These are phyloP conservation scores for Salvator merianae DNA, from an alignment of 2,113 vertebrate species.

Conservation along the genomic window DNA sequence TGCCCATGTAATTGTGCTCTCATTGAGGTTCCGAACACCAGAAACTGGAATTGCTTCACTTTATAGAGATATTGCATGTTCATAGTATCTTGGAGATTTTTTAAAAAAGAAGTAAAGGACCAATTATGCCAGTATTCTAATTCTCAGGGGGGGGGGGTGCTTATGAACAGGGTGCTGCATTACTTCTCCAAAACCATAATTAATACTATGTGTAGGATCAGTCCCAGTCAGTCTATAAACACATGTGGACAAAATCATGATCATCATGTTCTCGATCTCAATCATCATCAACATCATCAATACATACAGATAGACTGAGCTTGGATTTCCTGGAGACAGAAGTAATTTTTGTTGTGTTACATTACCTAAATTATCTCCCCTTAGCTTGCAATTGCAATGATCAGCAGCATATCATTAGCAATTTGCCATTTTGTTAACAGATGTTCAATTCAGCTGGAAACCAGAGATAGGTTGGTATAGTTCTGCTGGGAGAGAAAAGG, in stretches of 20 bases:
- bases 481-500: neutral
- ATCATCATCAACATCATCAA: neutral
- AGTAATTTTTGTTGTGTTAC: conserved; percentile 29
- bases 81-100: too few species aligned
- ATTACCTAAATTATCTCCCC: neutral
- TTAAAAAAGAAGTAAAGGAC: too few species aligned
- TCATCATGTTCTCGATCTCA: too few species aligned
- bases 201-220: too few species aligned
- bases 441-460: conserved; percentile 30
- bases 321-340: conserved; percentile 12
- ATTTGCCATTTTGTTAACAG: conserved; percentile 61
- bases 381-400: conserved; percentile 47
- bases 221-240: conserved; percentile 20
- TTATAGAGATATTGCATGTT: too few species aligned
- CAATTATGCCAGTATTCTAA: too few species aligned
- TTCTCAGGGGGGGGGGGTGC: too few species aligned
- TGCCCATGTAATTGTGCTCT: too few species aligned
- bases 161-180: too few species aligned
- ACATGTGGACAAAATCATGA: conserved; percentile 13
- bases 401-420: conserved; percentile 41
- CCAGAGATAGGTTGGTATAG: conserved; percentile 45
- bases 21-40: too few species aligned
- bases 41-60: too few species aligned
- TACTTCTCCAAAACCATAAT: too few species aligned
- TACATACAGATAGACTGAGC: neutral